Percentiles rank a stretch among this genome's conserved stretches.
Conservation (phyloP, 2,113 vertebrate species). For the Oryzias javanicus region DNA sequence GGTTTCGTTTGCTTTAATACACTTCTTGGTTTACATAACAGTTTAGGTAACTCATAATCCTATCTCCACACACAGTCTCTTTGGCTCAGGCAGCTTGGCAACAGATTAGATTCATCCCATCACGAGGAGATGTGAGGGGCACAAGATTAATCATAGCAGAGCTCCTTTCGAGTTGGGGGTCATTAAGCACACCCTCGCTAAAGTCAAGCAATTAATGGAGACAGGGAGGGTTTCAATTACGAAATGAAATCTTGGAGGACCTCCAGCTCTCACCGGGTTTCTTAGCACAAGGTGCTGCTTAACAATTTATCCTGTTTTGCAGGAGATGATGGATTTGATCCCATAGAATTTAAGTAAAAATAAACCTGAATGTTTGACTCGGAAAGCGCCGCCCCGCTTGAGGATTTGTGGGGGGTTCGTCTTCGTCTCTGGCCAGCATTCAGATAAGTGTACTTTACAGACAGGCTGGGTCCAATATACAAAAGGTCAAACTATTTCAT, state of each 20-base stretch:
- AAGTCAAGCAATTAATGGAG: slow-evolving; percentile 56
- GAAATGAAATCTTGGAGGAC: slow-evolving; percentile 39
- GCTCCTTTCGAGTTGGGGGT: slow-evolving; percentile 38
- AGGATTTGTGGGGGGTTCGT: slow-evolving; percentile 15
- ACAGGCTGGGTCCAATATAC: slow-evolving; percentile 37
- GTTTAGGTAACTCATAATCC: slow-evolving; percentile 33
- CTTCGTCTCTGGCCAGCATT: slow-evolving; percentile 35
- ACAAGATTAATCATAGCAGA: slow-evolving; percentile 51
- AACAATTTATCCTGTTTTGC: background rate
- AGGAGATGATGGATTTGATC: slow-evolving; percentile 2
- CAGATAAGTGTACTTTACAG: slow-evolving; percentile 39
- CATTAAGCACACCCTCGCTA: slow-evolving; percentile 50
- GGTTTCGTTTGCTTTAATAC: slow-evolving; percentile 32
- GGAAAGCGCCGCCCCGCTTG: background rate
- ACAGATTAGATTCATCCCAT: slow-evolving; percentile 39
- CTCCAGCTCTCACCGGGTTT: slow-evolving; percentile 19
- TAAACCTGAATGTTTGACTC: background rate
- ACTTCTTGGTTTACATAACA: slow-evolving; percentile 37
- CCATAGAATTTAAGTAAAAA: background rate
- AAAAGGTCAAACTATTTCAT: slow-evolving; percentile 63
- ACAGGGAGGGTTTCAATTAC: slow-evolving; percentile 41
- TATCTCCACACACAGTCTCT: slow-evolving; percentile 13
- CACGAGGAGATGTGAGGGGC: slow-evolving; percentile 43
- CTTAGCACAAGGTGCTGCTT: slow-evolving; percentile 19
- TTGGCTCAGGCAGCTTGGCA: slow-evolving; percentile 21